A percentile compares a stretch with the other conserved stretches of the same genome.
Conservation (phyloP, 2,797 vertebrate species). For the Etheostoma perlongum region DNA sequence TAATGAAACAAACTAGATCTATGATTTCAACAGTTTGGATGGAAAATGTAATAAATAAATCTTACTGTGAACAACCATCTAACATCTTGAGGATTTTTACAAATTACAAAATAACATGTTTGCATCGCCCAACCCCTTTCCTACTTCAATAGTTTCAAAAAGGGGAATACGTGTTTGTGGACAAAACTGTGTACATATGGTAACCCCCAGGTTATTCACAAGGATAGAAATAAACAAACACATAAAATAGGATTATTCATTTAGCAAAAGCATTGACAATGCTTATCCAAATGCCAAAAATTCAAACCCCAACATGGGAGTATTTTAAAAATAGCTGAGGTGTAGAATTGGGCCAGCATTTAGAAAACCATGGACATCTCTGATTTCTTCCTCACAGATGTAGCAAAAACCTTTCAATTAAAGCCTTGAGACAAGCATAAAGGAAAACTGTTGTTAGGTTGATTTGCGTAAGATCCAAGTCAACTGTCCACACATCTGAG, state of each 20-base stretch:
- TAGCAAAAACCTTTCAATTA: slow-evolving; percentile 43
- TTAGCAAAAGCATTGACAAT: slow-evolving; percentile 28
- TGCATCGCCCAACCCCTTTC: slow-evolving; percentile 4
- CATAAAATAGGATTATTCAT: slow-evolving; percentile 39
- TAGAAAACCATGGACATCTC: slow-evolving; percentile 44
- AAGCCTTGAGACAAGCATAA: slow-evolving; percentile 24
- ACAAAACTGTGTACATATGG: slow-evolving; percentile 26
- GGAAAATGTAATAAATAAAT: slow-evolving; percentile 71
- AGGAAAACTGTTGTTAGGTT: slow-evolving; percentile 37
- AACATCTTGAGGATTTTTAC: slow-evolving; percentile 48
- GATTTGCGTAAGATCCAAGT: slow-evolving; percentile 39
- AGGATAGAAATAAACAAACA: slow-evolving; percentile 31
- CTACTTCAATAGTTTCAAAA: slow-evolving; percentile 44
- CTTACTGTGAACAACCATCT: slow-evolving; percentile 35
- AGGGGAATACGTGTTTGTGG: slow-evolving; percentile 16
- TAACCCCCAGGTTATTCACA: slow-evolving; percentile 38
- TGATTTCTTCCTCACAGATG: slow-evolving; percentile 25
- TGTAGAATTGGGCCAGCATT: slow-evolving; percentile 38
- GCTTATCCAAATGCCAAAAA: slow-evolving; percentile 32
- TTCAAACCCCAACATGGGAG: slow-evolving; percentile 25
- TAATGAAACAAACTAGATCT: slow-evolving; percentile 34
- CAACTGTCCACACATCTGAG: slow-evolving; percentile 37
- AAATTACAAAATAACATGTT: slow-evolving; percentile 57
- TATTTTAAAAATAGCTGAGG: slow-evolving; percentile 53
- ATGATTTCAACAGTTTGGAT: slow-evolving; percentile 51